Percentiles rank a stretch among this genome's conserved stretches.
Evolutionary conservation across 2,113 vertebrate species (phyloP).

Genomic region (Syrmaticus mikado): DNA sequence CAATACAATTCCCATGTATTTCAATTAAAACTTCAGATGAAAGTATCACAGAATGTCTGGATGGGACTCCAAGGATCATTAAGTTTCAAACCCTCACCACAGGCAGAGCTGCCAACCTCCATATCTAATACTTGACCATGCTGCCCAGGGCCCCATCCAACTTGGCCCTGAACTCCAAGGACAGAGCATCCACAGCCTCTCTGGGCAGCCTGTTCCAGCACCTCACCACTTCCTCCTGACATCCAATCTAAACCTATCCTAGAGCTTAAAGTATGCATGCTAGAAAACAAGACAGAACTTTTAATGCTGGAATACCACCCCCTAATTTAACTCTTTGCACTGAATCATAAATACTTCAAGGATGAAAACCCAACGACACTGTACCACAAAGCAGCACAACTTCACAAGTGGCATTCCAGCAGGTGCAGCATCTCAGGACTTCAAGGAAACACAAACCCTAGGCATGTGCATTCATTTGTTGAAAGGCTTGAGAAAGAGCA

Average conservation of each 20-base stretch:
- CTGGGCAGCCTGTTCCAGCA: too few species aligned
- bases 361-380: not conserved
- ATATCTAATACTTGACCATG: too few species aligned
- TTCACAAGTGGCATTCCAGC: not conserved
- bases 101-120: too few species aligned
- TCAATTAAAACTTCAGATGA: not conserved
- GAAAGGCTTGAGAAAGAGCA: not conserved
- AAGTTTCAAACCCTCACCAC: too few species aligned
- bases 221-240: too few species aligned
- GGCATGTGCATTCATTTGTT: not conserved
- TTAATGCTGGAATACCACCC: not conserved
- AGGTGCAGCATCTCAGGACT: not conserved
- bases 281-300: not conserved
- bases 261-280: not conserved
- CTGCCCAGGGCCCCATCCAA: too few species aligned
- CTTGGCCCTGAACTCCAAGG: too few species aligned
- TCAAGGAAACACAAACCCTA: rapidly evolving
- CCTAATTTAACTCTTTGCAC: not conserved
- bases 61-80: too few species aligned
- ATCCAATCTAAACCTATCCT: too few species aligned
- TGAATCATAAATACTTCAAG: not conserved
- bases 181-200: too few species aligned
- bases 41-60: not conserved
- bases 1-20: not conserved
- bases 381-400: not conserved